These are phyloP conservation scores for Serilophus lunatus DNA, from an alignment of 2,113 vertebrate species.

Conservation along the genomic window DNA sequence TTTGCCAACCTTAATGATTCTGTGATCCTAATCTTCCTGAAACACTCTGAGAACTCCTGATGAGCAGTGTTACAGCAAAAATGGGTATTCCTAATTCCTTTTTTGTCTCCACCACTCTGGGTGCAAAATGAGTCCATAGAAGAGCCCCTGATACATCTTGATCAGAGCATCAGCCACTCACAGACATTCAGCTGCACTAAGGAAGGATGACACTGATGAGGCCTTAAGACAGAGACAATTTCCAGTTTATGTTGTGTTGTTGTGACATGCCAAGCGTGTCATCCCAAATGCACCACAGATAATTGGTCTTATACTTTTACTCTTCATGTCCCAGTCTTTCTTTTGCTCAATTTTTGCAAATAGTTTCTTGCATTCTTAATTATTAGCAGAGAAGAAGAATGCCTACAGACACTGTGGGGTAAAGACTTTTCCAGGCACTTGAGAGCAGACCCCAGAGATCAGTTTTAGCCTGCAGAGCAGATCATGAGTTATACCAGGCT, in stretches of 20 bases:
- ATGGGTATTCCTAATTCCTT: neutral
- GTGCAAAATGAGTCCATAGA: neutral
- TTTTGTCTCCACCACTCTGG: neutral
- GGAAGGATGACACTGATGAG: neutral
- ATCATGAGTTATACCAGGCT: neutral
- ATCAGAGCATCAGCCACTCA: neutral
- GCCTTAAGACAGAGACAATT: neutral
- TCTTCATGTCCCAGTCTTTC: neutral
- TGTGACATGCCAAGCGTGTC: neutral
- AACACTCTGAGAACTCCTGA: neutral
- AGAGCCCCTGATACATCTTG: neutral
- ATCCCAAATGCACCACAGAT: neutral
- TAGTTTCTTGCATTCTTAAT: neutral
- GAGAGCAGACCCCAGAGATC: neutral
- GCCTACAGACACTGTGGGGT: neutral
- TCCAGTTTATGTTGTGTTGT: neutral
- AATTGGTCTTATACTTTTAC: neutral
- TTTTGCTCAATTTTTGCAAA: neutral
- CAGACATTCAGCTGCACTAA: neutral
- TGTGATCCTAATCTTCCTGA: neutral
- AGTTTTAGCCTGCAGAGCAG: neutral
- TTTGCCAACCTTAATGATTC: neutral
- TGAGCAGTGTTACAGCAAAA: neutral
- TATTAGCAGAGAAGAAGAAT: neutral
- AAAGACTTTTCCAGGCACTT: neutral